phyloP scores from a whole-genome alignment of 2,888 invertebrate species.

The Malacosoma neustria region DNA sequence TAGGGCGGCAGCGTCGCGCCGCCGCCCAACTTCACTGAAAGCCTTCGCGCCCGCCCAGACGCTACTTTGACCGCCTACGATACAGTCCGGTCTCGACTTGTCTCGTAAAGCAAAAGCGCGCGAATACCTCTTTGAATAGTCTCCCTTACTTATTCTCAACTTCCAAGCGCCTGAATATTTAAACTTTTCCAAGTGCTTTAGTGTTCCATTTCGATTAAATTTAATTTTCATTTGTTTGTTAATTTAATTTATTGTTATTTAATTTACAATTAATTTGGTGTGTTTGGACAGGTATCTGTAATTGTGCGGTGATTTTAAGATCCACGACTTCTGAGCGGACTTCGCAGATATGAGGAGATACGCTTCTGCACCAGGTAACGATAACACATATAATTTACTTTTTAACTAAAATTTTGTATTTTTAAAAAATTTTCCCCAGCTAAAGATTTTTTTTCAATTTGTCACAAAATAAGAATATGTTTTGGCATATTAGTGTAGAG shows the following conservation, averaged over 20 bases:
- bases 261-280: not conserved
- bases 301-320: conserved; percentile 35
- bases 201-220: not conserved
- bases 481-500: no score
- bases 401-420: no score
- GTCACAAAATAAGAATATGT: no score
- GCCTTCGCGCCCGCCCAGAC: conserved; percentile 61
- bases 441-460: no score
- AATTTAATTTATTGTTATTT: no score
- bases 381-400: no score
- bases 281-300: not conserved
- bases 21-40: conserved; percentile 55
- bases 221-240: no score
- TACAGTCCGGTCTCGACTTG: conserved; percentile 50
- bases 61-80: conserved; percentile 52
- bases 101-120: conserved; percentile 49
- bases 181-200: no score
- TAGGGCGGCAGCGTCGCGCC: conserved; percentile 68
- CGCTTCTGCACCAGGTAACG: conserved; percentile 56
- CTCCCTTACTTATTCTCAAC: conserved; percentile 13
- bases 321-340: conserved; percentile 32
- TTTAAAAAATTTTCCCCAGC: no score
- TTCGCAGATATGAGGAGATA: conserved; percentile 49
- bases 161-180: no score
- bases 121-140: conserved; percentile 23